phyloP scores from a whole-genome alignment of 1,140 invertebrate species.

The Odontomachus brunneus region DNA sequence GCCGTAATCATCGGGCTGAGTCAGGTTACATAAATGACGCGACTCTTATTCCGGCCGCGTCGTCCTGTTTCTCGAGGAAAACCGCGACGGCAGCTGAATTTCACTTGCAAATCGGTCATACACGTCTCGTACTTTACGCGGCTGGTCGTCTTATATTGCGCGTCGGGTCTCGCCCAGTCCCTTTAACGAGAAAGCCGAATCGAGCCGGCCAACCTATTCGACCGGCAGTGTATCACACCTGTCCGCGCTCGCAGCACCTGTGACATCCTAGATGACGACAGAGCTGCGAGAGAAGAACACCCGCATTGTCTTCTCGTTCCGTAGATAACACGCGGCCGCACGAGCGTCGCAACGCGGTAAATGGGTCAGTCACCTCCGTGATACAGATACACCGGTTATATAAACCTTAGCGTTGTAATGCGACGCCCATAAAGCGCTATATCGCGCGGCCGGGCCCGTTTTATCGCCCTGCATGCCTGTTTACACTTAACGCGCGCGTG shows the following conservation, averaged over 20 bases:
- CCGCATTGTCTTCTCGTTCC: background rate
- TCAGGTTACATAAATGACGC: background rate
- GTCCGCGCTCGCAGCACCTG: background rate
- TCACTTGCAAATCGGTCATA: background rate
- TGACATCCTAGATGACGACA: background rate
- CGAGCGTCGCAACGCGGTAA: constrained; percentile 10
- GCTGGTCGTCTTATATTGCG: no score
- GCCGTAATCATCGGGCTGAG: background rate
- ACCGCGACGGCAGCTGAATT: background rate
- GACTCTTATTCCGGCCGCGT: background rate
- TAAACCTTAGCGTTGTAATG: constrained; percentile 36
- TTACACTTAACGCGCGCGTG: background rate
- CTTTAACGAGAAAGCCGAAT: no score
- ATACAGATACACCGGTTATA: constrained; percentile 36
- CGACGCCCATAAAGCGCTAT: constrained; percentile 28
- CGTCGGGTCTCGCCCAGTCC: no score
- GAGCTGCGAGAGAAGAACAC: background rate
- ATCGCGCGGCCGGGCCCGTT: constrained; percentile 35
- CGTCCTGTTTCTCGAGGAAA: background rate
- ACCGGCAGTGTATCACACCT: background rate
- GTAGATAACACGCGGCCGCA: constrained; percentile 14
- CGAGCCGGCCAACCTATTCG: no score
- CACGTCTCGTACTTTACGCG: background rate
- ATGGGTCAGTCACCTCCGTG: constrained; percentile 47
- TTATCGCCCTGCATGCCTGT: constrained; percentile 20